A percentile compares a stretch with the other conserved stretches of the same genome.
phyloP scores from a whole-genome alignment of 2,113 vertebrate genomes.

The Corythornis cristatus region DNA sequence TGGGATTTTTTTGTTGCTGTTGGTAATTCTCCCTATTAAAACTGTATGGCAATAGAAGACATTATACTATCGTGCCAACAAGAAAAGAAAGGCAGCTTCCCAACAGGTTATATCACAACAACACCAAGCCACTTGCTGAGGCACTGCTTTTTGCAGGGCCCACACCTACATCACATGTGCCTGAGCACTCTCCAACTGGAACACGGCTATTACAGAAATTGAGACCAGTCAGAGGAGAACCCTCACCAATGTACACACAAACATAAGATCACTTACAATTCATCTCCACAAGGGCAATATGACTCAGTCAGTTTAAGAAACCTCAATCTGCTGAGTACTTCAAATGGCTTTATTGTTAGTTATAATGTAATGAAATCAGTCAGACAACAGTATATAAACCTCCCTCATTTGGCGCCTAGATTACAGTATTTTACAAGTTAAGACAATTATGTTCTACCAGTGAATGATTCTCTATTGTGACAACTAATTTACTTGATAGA shows the following conservation, averaged over 20 bases:
- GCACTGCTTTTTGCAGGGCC: rapidly evolving
- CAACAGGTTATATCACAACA: background rate
- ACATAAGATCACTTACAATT: background rate
- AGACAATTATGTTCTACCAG: background rate
- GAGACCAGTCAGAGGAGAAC: background rate
- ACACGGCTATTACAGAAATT: background rate
- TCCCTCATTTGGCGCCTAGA: background rate
- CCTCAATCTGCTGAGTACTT: background rate
- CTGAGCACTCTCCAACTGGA: background rate
- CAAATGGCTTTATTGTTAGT: background rate
- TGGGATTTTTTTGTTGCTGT: background rate
- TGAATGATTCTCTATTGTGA: background rate
- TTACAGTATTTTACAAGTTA: background rate
- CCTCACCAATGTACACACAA: background rate
- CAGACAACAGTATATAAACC: background rate
- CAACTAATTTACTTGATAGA: background rate
- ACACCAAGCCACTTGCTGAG: background rate
- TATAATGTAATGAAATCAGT: background rate
- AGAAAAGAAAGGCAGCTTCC: background rate
- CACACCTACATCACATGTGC: rapidly evolving
- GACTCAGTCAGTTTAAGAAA: background rate
- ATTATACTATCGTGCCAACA: background rate
- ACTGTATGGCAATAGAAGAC: background rate
- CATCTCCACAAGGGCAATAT: background rate
- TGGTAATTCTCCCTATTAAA: background rate